phyloP scores from a whole-genome alignment of 2,113 vertebrate genomes.

The Leptobrachium leishanense region DNA sequence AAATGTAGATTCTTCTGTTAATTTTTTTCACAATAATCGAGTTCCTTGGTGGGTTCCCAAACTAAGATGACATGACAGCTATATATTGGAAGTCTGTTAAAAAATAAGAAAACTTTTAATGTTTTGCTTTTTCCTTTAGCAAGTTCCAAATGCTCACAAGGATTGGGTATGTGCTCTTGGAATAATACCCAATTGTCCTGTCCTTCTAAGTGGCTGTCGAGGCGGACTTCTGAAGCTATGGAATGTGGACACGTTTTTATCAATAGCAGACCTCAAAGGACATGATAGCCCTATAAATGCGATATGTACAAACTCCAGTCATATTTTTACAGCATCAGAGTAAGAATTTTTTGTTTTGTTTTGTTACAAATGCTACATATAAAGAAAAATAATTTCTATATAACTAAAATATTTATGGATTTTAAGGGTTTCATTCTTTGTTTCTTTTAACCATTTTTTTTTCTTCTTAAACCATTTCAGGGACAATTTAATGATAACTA shows the following conservation, averaged over 20 bases:
- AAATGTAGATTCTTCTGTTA: too few species aligned
- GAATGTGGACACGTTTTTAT: conserved; percentile 78
- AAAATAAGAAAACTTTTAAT: too few species aligned
- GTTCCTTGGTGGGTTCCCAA: too few species aligned
- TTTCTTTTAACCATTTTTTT: too few species aligned
- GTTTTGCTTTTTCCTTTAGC: conserved; percentile 62
- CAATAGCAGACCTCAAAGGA: conserved; percentile 81
- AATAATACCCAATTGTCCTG: conserved; percentile 70
- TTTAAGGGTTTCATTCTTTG: too few species aligned
- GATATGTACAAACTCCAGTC: conserved; percentile 85
- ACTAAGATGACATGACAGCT: too few species aligned
- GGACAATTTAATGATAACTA: too few species aligned
- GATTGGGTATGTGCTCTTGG: conserved; percentile 90
- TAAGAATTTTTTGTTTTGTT: conserved; percentile 67
- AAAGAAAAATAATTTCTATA: too few species aligned
- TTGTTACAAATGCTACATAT: background rate
- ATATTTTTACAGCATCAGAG: conserved; percentile 93
- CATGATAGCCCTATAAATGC: conserved; percentile 92
- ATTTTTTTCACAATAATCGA: too few species aligned
- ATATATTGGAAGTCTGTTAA: too few species aligned
- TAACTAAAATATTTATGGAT: too few species aligned
- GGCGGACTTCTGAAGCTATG: conserved; percentile 89
- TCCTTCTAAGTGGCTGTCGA: conserved; percentile 86
- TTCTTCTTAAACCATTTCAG: too few species aligned
- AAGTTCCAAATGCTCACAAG: conserved; percentile 84